A percentile compares a stretch with the other conserved stretches of the same genome.
Evolutionary conservation across 2,797 vertebrate species (phyloP).

Genomic region (Falco biarmicus): DNA sequence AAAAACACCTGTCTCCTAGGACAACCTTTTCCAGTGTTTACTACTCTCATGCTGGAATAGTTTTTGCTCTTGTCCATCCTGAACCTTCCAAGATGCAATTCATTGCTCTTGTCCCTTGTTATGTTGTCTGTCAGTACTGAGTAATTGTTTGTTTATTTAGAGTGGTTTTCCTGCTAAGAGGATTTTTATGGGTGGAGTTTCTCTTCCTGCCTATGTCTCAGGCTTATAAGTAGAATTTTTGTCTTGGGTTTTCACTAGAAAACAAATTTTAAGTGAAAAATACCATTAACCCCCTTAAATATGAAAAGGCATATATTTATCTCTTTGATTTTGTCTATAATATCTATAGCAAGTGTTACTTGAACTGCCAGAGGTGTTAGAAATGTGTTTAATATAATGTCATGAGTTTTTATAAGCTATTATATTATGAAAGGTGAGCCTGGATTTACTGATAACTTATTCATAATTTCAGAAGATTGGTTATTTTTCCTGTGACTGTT

Average conservation of each 20-base stretch:
- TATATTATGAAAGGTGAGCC: not conserved
- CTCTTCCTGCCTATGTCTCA: not conserved
- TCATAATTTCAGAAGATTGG: not conserved
- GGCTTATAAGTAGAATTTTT: not conserved
- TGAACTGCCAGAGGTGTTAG: not conserved
- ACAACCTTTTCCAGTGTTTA: not conserved
- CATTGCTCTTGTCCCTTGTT: not conserved
- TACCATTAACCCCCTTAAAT: not conserved
- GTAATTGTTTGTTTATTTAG: conserved; percentile 28
- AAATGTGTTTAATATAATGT: not conserved
- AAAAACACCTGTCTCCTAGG: not conserved
- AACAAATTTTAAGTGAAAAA: not conserved
- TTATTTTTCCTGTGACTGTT: not conserved
- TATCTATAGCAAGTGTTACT: not conserved
- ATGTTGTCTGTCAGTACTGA: not conserved
- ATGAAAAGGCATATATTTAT: not conserved
- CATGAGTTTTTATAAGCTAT: not conserved
- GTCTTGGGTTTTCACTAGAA: not conserved
- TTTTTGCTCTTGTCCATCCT: not conserved
- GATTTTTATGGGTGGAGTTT: not conserved
- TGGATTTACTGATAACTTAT: not conserved
- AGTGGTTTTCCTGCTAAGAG: not conserved
- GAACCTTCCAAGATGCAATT: not conserved
- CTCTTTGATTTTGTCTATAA: not conserved
- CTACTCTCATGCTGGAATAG: not conserved